Base-by-base conservation (phyloP, 2,113 vertebrate species). In the Malurus melanocephalus region DNA sequence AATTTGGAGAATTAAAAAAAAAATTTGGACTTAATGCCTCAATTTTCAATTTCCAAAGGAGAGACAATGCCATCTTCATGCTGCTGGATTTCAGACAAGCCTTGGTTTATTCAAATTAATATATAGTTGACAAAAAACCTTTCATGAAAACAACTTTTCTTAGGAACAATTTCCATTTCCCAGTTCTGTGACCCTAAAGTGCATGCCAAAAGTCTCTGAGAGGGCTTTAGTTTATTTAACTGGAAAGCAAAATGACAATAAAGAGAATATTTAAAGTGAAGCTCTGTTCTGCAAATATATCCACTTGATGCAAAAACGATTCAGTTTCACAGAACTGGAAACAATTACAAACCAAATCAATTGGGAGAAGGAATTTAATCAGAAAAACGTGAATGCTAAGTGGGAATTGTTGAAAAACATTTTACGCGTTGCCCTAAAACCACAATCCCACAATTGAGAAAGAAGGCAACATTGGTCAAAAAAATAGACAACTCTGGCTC, bases 361-460 rank as follows among this genome's bases (percentile, higher is more conserved):
- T 82, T 93, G 94, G 89, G 92, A 95, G 87, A 90, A 95, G 40
- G 79, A 81, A 92, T 94, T 92, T 93, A 95, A 95, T 95, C 84
- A 93, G 78, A 95, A 95, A 95, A 95, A 95, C 21, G 55, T 95
- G 95, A 93, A 68, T 35, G 66, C 55, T 93, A 94, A 95, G 91
- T 95, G 94, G 91, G 92, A 93, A 95, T 95, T 95, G 94, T 95
- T 93, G 75, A 90, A 93, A 93, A 93, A 92, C 87, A 89, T 95
- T 95, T 94, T 84, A 72, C n/a, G 21, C 64, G 6, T 87, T 93
- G 87, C 87, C 95, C 81, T 84, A 90, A 92, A 95, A 87, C 95
- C 94, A 90, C 95, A 95, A 89, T 95, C 95, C 91, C 95, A 95
- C 92, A 95, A 94, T 93, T 92, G 89, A 94, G 84, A 92, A 57